Evolutionary conservation across 1,140 invertebrate genomes (phyloP).

Genomic region (Globodera rostochiensis): DNA sequence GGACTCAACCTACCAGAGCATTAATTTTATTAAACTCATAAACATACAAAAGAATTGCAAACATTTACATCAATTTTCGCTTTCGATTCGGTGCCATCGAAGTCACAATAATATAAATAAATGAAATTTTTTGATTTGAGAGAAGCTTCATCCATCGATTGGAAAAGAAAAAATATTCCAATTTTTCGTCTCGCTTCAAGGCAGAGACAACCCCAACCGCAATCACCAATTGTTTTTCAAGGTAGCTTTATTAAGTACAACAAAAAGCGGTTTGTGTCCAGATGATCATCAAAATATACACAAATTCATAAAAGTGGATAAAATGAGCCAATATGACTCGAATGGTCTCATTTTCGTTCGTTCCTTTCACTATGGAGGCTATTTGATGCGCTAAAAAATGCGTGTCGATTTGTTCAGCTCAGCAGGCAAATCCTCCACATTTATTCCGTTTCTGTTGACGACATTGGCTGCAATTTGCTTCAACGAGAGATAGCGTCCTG

Average conservation of each 20-base stretch:
- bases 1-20: neutral
- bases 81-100: too few relatives aligned
- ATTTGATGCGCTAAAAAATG: conserved; percentile 17
- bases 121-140: too few relatives aligned
- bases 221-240: too few relatives aligned
- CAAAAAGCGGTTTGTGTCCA: neutral
- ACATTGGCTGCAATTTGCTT: conserved; percentile 43
- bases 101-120: too few relatives aligned
- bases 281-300: neutral
- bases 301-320: neutral
- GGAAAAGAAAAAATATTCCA: too few relatives aligned
- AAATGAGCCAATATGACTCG: conserved; percentile 2
- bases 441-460: conserved; percentile 33
- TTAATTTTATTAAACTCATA: too few relatives aligned
- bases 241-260: neutral
- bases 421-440: conserved; percentile 17
- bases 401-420: conserved; percentile 22
- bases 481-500: conserved; percentile 33
- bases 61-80: too few relatives aligned
- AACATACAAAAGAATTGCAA: too few relatives aligned
- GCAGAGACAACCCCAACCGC: too few relatives aligned
- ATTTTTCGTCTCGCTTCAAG: too few relatives aligned
- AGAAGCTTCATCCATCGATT: too few relatives aligned
- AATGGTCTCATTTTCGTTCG: neutral
- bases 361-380: neutral